Evolutionary conservation across 2,888 invertebrate species (phyloP), one percentile per base, ranked within the genome.

Genomic region (Heliothis peltigera): DNA sequence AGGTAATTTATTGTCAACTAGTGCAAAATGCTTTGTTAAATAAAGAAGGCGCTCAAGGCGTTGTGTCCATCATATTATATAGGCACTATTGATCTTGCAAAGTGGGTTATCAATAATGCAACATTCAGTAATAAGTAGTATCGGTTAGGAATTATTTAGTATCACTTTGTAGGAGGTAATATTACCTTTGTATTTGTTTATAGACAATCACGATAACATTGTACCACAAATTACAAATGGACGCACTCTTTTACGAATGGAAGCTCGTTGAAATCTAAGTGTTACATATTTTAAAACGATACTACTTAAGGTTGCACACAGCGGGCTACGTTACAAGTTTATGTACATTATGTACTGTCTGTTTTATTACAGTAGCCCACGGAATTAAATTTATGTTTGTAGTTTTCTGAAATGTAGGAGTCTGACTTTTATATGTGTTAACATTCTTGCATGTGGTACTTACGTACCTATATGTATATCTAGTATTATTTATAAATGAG

Each of bases 331-430:
- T 52, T 69, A 44, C 28, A 53, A 63, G 43, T 63, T 70, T 70
- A 53, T 69, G 43, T 62, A 56, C 25, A 69, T 56, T 56, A 69
- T 56, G 52, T 52, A 39, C 56, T 22, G 42, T 47, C 28, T 53
- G 43, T 69, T 69, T 69, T 56, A 69, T 62, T 56, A 56, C 56
- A 48, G 43, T 51, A 35, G 69, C 44, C 48, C 70, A 69, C 56
- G 69, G 63, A 56, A 70, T 53, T 52, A 56, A 62, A 69, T 69
- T 69, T 69, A 56, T 62, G 35, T 35, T 35, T 15, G 35, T 35
- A 15, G 35, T 39, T 35, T 70, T n/a, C 56, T 53, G 25, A 51
- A 62, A 63, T 63, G 51, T 56, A 48, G 52, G 43, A 46, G 51
- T 68, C 55, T 56, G 46, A 68, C 56, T 55, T 63, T 62, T 17